Percentiles rank a stretch among this genome's conserved stretches.
Evolutionary conservation across 2,888 invertebrate genomes (phyloP).

Genomic region (Scaeva pyrastri): DNA sequence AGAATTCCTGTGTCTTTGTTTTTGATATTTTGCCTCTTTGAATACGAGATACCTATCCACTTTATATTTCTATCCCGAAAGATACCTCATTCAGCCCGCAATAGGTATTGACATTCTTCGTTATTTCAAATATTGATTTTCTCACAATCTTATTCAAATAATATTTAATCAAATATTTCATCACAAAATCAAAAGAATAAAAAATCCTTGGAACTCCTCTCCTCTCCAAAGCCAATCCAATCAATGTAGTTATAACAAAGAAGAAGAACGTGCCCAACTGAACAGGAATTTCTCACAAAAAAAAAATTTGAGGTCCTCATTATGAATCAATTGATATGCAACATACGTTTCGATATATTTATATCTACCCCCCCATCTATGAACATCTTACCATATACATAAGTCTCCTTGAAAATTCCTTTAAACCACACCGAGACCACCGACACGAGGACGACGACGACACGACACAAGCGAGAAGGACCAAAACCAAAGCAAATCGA

Average conservation of each 20-base stretch:
- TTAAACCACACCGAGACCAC: conserved; percentile 29
- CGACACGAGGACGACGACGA: conserved; percentile 1
- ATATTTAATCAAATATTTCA: conserved; percentile 45
- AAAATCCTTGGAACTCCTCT: conserved; percentile 3
- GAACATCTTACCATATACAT: conserved; percentile 35
- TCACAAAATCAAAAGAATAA: conserved; percentile 32
- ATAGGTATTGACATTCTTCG: background rate
- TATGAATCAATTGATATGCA: conserved; percentile 75
- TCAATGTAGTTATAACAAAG: conserved; percentile 33
- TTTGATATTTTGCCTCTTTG: too few species aligned
- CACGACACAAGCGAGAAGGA: background rate
- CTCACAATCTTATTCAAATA: conserved; percentile 7
- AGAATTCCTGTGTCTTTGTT: too few species aligned
- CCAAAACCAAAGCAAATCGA: conserved; percentile 40
- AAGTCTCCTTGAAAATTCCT: conserved; percentile 65
- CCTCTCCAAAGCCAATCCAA: conserved; percentile 34
- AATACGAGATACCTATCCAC: too few species aligned
- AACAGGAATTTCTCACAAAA: conserved; percentile 13
- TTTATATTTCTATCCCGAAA: too few species aligned
- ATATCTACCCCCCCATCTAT: background rate
- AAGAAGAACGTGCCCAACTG: background rate
- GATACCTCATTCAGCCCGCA: too few species aligned
- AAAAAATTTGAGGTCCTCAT: conserved; percentile 53
- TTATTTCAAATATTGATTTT: conserved; percentile 7
- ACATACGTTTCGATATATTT: conserved; percentile 57